Conservation (phyloP, 2,888 invertebrate genomes). For the Lasioglossum vierecki region DNA sequence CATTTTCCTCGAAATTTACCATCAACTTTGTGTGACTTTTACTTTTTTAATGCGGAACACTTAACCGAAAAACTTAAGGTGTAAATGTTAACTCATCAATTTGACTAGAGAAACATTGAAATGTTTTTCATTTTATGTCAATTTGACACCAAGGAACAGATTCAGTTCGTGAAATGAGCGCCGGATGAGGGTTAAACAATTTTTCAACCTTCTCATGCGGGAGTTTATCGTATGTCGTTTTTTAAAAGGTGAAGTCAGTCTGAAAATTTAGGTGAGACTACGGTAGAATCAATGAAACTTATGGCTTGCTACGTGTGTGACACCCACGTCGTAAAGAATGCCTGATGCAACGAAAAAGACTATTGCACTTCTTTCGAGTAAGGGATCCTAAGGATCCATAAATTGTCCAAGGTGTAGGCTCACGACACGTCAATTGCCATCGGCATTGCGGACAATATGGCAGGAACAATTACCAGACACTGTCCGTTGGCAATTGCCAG, state of each 20-base stretch:
- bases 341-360: neutral
- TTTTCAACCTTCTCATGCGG: neutral
- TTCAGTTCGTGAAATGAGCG: too few species aligned
- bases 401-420: conserved; percentile 13
- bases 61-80: too few species aligned
- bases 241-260: neutral
- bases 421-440: neutral
- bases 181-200: neutral
- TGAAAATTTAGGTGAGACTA: too few species aligned
- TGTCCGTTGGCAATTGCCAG: neutral
- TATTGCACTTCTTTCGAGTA: neutral
- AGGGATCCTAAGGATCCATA: neutral
- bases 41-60: too few species aligned
- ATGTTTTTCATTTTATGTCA: too few species aligned
- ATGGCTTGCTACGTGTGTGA: neutral
- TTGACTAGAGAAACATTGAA: too few species aligned
- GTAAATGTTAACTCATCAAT: too few species aligned
- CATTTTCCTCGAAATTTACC: too few species aligned
- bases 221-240: neutral
- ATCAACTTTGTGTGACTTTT: too few species aligned
- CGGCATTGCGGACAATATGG: neutral
- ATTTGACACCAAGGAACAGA: too few species aligned
- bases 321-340: neutral
- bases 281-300: neutral
- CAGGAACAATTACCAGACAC: neutral